phyloP scores from a whole-genome alignment of 2,888 invertebrate species.

The Idaea straminata region DNA sequence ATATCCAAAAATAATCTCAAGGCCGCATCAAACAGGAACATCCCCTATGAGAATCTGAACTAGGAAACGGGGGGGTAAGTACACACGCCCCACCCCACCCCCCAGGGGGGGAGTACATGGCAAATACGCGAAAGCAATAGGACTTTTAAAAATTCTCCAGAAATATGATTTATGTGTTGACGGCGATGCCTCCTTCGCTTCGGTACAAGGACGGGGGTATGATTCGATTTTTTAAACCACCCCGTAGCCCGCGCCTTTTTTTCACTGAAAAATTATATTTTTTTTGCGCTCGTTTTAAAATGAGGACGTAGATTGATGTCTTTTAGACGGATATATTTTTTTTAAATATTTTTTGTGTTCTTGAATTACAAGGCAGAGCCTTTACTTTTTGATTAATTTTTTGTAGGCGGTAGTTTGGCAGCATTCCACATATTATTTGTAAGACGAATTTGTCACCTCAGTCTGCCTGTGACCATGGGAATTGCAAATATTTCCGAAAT shows the following conservation, averaged over 20 bases:
- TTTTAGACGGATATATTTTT: conserved; percentile 10
- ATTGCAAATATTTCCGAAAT: too few relatives aligned
- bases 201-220: conserved; percentile 70
- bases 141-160: conserved; percentile 81
- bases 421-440: too few relatives aligned
- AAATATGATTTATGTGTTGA: conserved; percentile 81
- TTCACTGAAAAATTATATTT: conserved; percentile 47
- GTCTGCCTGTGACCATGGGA: too few relatives aligned
- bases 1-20: conserved; percentile 25
- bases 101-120: conserved; percentile 74
- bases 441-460: too few relatives aligned
- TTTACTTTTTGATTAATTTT: too few relatives aligned
- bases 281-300: conserved; percentile 38
- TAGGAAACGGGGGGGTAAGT: conserved; percentile 79
- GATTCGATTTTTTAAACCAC: conserved; percentile 79
- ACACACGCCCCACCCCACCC: conserved; percentile 66
- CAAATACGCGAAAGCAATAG: conserved; percentile 81
- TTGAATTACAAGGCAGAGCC: too few relatives aligned
- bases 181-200: conserved; percentile 64
- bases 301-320: conserved; percentile 25
- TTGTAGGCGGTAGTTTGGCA: too few relatives aligned
- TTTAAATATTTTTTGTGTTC: conserved; percentile 1
- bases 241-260: conserved; percentile 50
- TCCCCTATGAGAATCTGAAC: conserved; percentile 62
- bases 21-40: conserved; percentile 39